Evolutionary conservation across 2,113 vertebrate species (phyloP).

Genomic region (Raja brachyura): DNA sequence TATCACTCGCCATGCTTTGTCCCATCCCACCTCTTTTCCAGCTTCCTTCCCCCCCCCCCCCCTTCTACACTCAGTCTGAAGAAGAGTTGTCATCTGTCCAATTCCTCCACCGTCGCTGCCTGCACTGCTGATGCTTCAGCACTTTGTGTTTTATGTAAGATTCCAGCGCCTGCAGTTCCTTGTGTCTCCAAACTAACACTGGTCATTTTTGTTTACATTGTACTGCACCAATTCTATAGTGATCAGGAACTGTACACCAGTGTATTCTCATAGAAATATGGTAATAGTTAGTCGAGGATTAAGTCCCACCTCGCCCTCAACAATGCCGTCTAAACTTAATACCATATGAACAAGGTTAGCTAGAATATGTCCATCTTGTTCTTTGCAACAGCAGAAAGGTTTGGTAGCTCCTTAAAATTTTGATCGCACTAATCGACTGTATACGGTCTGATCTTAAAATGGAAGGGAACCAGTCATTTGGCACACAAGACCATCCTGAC

Average conservation of each 20-base stretch:
- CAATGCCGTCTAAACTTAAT: constrained; percentile 30
- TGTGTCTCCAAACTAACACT: too few relatives aligned
- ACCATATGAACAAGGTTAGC: not conserved
- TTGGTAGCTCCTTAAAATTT: constrained; percentile 78
- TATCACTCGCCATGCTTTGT: too few relatives aligned
- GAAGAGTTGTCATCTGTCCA: too few relatives aligned
- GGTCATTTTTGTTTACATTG: constrained; percentile 27
- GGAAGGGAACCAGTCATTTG: constrained; percentile 61
- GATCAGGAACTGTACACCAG: constrained; percentile 67
- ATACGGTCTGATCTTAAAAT: constrained; percentile 56
- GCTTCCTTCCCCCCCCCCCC: too few relatives aligned
- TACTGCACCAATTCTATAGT: constrained; percentile 88
- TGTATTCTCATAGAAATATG: constrained; percentile 67
- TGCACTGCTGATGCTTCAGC: too few relatives aligned
- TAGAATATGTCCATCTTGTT: constrained; percentile 44
- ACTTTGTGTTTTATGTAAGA: too few relatives aligned
- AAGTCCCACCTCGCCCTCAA: not conserved
- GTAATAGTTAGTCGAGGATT: constrained; percentile 43
- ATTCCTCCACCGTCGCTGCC: too few relatives aligned
- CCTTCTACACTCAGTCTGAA: too few relatives aligned
- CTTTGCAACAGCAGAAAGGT: constrained; percentile 74
- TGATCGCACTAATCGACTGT: constrained; percentile 53
- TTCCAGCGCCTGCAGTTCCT: too few relatives aligned
- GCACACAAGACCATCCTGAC: constrained; percentile 46
- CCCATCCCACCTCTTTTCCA: too few relatives aligned